Evolutionary conservation across 1,140 invertebrate species (phyloP).

Genomic region (Adelges cooleyi): DNA sequence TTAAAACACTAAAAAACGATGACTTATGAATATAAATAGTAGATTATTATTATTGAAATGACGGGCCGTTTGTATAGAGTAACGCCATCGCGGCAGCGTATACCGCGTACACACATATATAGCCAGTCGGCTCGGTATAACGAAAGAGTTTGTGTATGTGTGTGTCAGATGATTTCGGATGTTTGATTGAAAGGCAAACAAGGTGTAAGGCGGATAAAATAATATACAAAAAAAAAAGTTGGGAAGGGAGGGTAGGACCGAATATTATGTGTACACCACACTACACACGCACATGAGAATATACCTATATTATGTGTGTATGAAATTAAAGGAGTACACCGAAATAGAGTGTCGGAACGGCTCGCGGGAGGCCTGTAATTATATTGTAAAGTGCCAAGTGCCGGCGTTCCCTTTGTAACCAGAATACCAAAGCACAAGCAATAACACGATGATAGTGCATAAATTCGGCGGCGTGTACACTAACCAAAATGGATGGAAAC

Average conservation of each 20-base stretch:
- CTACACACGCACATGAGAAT: conserved; percentile 1
- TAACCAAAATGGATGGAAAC: conserved; percentile 21
- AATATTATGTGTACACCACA: background rate
- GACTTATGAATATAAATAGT: conserved; percentile 29
- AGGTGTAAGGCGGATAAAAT: conserved; percentile 9
- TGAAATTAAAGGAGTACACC: conserved; percentile 7
- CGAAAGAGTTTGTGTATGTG: conserved; percentile 7
- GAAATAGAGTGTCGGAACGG: conserved; percentile 12
- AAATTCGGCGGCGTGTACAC: background rate
- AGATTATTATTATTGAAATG: conserved; percentile 29
- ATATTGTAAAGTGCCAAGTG: conserved; percentile 26
- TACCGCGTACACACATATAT: background rate
- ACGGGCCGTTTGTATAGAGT: conserved; percentile 7
- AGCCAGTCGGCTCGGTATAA: background rate
- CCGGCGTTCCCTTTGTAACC: conserved; percentile 28
- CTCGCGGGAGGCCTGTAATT: conserved; percentile 19
- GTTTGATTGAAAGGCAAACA: conserved; percentile 28
- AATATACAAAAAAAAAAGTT: background rate
- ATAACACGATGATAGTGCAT: conserved; percentile 28
- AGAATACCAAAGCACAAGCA: conserved; percentile 25
- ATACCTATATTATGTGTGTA: no score
- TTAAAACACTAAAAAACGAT: conserved; percentile 29
- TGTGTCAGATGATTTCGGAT: conserved; percentile 17
- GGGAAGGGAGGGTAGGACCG: no score
- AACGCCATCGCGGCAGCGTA: background rate